Evolutionary conservation across 1,140 invertebrate genomes (phyloP).

Genomic region (Neodiprion fabricii): DNA sequence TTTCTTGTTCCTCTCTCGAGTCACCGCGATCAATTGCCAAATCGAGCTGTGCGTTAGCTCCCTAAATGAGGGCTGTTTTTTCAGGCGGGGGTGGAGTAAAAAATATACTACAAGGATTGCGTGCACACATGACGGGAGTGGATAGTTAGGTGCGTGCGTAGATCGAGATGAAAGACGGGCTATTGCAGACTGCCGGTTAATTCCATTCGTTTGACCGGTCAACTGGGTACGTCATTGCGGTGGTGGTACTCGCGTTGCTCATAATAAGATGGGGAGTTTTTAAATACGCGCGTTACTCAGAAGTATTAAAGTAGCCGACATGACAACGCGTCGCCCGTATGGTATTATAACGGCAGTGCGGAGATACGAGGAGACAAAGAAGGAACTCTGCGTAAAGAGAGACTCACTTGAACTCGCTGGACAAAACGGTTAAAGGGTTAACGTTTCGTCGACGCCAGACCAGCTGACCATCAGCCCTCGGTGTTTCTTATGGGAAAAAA

Average conservation of each 20-base stretch:
- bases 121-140: too few relatives aligned
- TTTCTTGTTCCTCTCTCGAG: too few relatives aligned
- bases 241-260: background rate
- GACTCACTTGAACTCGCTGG: constrained; percentile 6
- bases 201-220: constrained; percentile 9
- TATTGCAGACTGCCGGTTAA: background rate
- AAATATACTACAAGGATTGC: too few relatives aligned
- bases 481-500: too few relatives aligned
- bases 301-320: constrained; percentile 10
- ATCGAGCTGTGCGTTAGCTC: too few relatives aligned
- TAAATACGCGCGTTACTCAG: constrained; percentile 6
- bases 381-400: background rate
- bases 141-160: too few relatives aligned
- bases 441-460: background rate
- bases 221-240: constrained; percentile 4
- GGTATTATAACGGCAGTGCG: background rate
- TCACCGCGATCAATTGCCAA: too few relatives aligned
- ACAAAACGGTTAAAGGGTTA: constrained; percentile 13
- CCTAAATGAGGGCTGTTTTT: too few relatives aligned
- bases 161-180: too few relatives aligned
- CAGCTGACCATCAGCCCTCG: too few relatives aligned
- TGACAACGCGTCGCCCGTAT: constrained; percentile 9
- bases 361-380: background rate
- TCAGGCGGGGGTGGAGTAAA: too few relatives aligned
- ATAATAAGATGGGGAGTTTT: background rate